A percentile compares a stretch with the other conserved stretches of the same genome.
These are phyloP conservation scores for Drymonia ruficornis DNA, from an alignment of 2,888 invertebrate species.

Conservation along the genomic window DNA sequence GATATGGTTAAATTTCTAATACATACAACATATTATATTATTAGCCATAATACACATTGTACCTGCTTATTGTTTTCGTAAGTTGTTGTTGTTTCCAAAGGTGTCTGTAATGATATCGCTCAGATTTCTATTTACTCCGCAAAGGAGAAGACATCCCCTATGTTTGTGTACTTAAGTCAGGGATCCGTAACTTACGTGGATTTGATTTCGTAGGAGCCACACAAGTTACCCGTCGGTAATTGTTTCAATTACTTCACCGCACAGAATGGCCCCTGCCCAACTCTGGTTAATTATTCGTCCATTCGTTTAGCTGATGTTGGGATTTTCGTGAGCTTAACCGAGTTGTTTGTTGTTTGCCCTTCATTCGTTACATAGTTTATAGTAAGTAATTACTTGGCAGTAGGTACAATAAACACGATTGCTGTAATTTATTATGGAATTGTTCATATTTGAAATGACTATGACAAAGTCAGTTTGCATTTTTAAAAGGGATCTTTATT, in stretches of 20 bases:
- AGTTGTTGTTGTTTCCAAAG: not conserved
- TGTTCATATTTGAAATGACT: too few species aligned
- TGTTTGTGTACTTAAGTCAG: not conserved
- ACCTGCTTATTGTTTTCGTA: not conserved
- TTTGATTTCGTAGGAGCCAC: slow-evolving; percentile 14
- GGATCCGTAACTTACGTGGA: slow-evolving; percentile 9
- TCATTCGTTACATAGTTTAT: not conserved
- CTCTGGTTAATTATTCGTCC: slow-evolving; percentile 30
- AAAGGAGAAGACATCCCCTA: not conserved
- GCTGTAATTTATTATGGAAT: too few species aligned
- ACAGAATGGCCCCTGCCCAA: slow-evolving; percentile 27
- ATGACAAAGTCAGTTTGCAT: too few species aligned
- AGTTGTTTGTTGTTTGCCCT: not conserved
- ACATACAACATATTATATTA: too few species aligned
- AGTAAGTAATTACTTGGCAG: not conserved
- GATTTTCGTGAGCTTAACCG: slow-evolving; percentile 10
- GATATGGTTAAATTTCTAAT: too few species aligned
- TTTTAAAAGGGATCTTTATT: too few species aligned
- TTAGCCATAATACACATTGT: too few species aligned
- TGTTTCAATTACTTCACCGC: slow-evolving; percentile 37
- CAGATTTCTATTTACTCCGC: not conserved
- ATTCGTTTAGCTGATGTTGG: slow-evolving; percentile 22
- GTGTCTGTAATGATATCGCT: not conserved
- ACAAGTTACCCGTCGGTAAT: slow-evolving; percentile 14
- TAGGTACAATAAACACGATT: too few species aligned